A percentile compares a stretch with the other conserved stretches of the same genome.
Conservation (phyloP, 2,113 vertebrate species). For the Channa argus region DNA sequence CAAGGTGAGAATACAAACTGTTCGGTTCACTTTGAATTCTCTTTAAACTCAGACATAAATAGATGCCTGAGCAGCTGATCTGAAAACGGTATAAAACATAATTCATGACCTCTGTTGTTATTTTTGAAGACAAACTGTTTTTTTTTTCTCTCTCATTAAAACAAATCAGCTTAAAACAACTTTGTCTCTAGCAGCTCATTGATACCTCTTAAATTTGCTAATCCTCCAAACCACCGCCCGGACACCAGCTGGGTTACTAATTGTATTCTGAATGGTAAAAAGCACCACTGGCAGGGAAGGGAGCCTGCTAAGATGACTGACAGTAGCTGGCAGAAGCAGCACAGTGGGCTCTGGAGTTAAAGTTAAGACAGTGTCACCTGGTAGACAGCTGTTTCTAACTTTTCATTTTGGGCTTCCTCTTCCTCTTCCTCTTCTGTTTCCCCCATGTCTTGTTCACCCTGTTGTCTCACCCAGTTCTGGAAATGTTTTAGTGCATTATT, state of each 20-base stretch:
- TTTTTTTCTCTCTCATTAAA: background rate
- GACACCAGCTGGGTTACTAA: conserved; percentile 73
- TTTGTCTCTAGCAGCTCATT: conserved; percentile 12
- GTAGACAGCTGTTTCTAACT: conserved; percentile 65
- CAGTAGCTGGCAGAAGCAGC: conserved; percentile 73
- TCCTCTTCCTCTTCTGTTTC: conserved; percentile 61
- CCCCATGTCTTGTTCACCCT: conserved; percentile 15
- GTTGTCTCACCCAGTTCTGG: conserved; percentile 8
- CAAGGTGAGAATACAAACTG: conserved; percentile 86
- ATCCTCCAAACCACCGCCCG: conserved; percentile 34
- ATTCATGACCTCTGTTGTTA: background rate
- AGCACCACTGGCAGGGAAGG: conserved; percentile 74
- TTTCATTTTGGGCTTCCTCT: conserved; percentile 54
- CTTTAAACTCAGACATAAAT: conserved; percentile 8
- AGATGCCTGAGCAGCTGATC: conserved; percentile 10
- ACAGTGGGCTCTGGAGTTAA: conserved; percentile 73
- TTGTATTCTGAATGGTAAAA: conserved; percentile 70
- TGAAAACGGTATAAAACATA: background rate
- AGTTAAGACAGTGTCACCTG: conserved; percentile 67
- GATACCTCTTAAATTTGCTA: conserved; percentile 25
- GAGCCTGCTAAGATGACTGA: conserved; percentile 74
- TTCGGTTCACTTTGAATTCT: conserved; percentile 2
- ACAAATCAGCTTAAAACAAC: background rate
- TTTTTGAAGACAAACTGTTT: conserved; percentile 6
- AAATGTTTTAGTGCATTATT: conserved; percentile 24